phyloP scores from a whole-genome alignment of 2,113 vertebrate genomes.

The Gobius niger region DNA sequence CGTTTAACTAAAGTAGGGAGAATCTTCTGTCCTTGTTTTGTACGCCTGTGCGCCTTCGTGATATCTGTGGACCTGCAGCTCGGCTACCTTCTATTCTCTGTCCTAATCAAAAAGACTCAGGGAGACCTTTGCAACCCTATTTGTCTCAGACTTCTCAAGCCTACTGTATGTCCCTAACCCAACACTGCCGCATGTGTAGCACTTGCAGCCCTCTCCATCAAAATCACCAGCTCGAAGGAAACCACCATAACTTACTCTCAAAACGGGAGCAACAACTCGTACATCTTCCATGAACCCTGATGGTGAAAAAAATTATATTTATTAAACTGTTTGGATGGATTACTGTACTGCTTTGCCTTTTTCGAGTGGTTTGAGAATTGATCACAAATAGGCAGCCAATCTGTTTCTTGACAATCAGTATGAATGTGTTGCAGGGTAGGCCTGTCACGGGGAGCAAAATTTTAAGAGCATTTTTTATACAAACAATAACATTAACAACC shows the following conservation, averaged over 20 bases:
- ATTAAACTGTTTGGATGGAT: slow-evolving; percentile 17
- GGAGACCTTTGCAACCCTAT: slow-evolving; percentile 42
- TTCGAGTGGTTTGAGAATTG: slow-evolving; percentile 40
- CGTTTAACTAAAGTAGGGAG: background rate
- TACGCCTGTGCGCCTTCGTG: slow-evolving; percentile 11
- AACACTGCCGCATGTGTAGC: slow-evolving; percentile 46
- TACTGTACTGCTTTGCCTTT: slow-evolving; percentile 33
- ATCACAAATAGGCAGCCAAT: slow-evolving; percentile 24
- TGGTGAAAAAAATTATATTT: slow-evolving; percentile 41
- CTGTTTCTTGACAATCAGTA: slow-evolving; percentile 55
- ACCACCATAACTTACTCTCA: slow-evolving; percentile 40
- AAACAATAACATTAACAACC: too few species aligned
- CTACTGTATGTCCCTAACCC: background rate
- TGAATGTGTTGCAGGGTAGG: slow-evolving; percentile 52
- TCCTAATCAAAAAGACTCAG: slow-evolving; percentile 62
- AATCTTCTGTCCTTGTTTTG: slow-evolving; percentile 9
- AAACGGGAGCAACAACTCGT: slow-evolving; percentile 37
- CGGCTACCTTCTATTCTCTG: slow-evolving; percentile 17
- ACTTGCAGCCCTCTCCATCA: slow-evolving; percentile 11
- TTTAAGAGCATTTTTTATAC: too few species aligned
- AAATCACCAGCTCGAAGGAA: slow-evolving; percentile 56
- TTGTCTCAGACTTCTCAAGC: background rate
- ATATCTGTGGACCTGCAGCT: slow-evolving; percentile 37
- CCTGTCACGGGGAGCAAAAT: background rate
- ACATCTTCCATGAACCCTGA: slow-evolving; percentile 39